These are phyloP conservation scores for Sebastes matsubarae DNA, from an alignment of 2,797 vertebrate genomes.

Conservation along the genomic window DNA sequence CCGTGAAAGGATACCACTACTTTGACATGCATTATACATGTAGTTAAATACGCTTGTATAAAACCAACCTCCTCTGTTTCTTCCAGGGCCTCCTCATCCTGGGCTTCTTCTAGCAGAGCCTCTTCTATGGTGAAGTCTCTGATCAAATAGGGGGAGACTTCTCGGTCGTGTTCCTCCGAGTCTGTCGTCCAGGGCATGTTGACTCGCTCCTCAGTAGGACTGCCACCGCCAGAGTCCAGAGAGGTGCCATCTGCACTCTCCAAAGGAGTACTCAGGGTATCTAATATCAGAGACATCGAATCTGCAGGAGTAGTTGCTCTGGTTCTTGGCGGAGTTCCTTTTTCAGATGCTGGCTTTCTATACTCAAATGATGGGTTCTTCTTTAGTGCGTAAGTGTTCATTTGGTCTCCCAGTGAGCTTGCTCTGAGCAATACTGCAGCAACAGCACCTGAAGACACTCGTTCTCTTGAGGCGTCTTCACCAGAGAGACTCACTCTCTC, in stretches of 20 bases:
- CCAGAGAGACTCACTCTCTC: conserved; percentile 14
- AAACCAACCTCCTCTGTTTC: conserved; percentile 62
- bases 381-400: neutral
- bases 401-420: conserved; percentile 52
- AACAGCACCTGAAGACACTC: accelerated
- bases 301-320: conserved; percentile 1
- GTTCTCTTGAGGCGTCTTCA: neutral
- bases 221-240: conserved; percentile 50
- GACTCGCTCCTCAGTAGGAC: conserved; percentile 63
- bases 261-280: conserved; percentile 4
- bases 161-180: conserved; percentile 56
- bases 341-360: conserved; percentile 26
- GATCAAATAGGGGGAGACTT: conserved; percentile 17
- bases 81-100: conserved; percentile 32
- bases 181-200: conserved; percentile 55
- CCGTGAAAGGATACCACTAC: neutral
- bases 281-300: conserved; percentile 4
- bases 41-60: neutral
- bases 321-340: conserved; percentile 34
- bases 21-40: neutral
- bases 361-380: conserved; percentile 3
- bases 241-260: conserved; percentile 53
- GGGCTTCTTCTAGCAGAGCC: conserved; percentile 3
- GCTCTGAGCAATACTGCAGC: conserved; percentile 34
- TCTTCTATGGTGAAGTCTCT: conserved; percentile 63